A percentile compares a stretch with the other conserved stretches of the same genome.
These are phyloP conservation scores for Hippocampus kuda DNA, from an alignment of 2,797 vertebrate genomes.

Conservation along the genomic window DNA sequence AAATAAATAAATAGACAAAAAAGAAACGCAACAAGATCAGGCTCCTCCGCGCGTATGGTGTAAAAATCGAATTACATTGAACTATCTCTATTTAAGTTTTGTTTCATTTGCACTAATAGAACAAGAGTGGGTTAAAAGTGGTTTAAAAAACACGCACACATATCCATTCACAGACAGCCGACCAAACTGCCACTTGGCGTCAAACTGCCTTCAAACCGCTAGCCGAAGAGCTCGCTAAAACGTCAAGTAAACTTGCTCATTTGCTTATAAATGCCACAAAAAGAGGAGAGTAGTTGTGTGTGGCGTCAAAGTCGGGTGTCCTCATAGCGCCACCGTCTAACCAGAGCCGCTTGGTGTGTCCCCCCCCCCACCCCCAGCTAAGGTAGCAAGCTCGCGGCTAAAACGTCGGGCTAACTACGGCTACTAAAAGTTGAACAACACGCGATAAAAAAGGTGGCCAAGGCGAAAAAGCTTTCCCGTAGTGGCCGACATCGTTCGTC, in stretches of 20 bases:
- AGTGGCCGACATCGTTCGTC: conserved; percentile 31
- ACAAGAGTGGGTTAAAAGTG: background rate
- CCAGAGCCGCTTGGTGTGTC: conserved; percentile 60
- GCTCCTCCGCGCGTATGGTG: conserved; percentile 35
- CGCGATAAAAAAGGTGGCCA: conserved; percentile 47
- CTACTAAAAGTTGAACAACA: conserved; percentile 65
- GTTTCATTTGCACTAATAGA: conserved; percentile 17
- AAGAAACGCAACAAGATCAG: conserved; percentile 43
- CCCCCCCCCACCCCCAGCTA: conserved; percentile 26
- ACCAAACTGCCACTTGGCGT: conserved; percentile 34
- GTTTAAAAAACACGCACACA: background rate
- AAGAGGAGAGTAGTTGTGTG: conserved; percentile 31
- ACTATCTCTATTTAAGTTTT: background rate
- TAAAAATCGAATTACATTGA: background rate
- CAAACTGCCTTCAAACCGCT: conserved; percentile 44
- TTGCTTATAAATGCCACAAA: conserved; percentile 31
- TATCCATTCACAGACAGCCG: conserved; percentile 7
- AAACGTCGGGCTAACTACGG: conserved; percentile 65
- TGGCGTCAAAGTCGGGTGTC: conserved; percentile 46
- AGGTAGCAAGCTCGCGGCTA: conserved; percentile 62
- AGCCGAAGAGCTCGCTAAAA: conserved; percentile 48
- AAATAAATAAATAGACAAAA: background rate
- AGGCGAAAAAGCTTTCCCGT: conserved; percentile 13
- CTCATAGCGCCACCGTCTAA: conserved; percentile 67
- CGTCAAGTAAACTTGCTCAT: conserved; percentile 44